Evolutionary conservation across 2,888 invertebrate species (phyloP).

Genomic region (Tenthredo distinguenda): DNA sequence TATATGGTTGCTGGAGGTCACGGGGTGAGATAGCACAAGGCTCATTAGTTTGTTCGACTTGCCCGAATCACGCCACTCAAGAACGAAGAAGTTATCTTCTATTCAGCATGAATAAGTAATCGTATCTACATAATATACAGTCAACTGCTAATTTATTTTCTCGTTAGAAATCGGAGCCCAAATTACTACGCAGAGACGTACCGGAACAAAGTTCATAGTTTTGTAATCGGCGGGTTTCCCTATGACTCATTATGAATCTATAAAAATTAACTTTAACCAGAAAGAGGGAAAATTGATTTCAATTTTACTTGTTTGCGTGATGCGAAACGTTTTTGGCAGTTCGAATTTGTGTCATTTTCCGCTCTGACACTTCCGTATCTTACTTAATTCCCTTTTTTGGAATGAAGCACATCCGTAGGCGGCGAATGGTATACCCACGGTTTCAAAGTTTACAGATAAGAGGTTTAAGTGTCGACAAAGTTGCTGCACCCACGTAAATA

Average conservation of each 20-base stretch:
- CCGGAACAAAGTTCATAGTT: neutral
- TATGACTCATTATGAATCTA: neutral
- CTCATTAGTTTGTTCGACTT: neutral
- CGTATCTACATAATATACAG: neutral
- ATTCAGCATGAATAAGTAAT: neutral
- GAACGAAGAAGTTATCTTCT: neutral
- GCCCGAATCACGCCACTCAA: slow-evolving; percentile 26
- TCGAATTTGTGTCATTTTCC: neutral
- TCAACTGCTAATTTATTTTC: neutral
- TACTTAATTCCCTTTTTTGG: neutral
- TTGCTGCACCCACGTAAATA: slow-evolving; percentile 11
- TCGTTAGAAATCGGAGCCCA: neutral
- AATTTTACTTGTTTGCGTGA: neutral
- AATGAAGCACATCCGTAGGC: neutral
- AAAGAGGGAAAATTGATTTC: neutral
- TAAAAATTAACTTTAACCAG: neutral
- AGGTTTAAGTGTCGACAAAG: neutral
- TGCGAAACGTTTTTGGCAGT: neutral
- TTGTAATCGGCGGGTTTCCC: neutral
- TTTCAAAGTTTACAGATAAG: slow-evolving; percentile 28
- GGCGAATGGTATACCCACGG: neutral
- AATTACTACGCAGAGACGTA: neutral
- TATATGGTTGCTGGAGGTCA: neutral
- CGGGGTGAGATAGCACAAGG: neutral
- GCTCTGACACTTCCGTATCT: neutral